Evolutionary conservation across 2,888 invertebrate species (phyloP), one percentile per base, ranked within the genome.

Genomic region (Tetranychus piercei): DNA sequence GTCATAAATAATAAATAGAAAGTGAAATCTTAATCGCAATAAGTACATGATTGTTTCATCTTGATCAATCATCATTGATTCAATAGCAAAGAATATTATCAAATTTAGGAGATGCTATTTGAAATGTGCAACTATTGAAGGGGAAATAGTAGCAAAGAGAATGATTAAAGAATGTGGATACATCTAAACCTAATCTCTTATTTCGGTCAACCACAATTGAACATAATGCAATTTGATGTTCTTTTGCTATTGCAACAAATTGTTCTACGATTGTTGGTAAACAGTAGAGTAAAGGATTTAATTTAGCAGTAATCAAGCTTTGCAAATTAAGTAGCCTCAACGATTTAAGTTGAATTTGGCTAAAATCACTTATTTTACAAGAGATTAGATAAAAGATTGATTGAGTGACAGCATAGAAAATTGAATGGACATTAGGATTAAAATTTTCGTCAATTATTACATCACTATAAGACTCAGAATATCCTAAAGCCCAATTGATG

Each of bases 301-400:
- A 44, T 44, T 23, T 23, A 5, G 71, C 11, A n/a, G 15, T 11
- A 18, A 71, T 43, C 15, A 71, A 9, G 11, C 44, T 18, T 44
- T 71, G 71, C 18, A 71, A 71, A 71, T 44, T 23, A n/a, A 44
- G 43, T 23, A 71, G 18, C 34, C 71, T 71, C 18, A 71, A 43
- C 11, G n/a, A 20, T 71, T 71, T 71, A 18, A 71, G 34, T 44
- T 43, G 44, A 18, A 44, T 71, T 11, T 34, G 15, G 34, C 11
- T 44, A 34, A 71, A 71, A 6, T 18, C 44, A 44, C 18, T 71
- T 23, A 44, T 43, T 71, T 44, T 71, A 71, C 71, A 71, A 44
- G 20, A 23, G 34, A 71, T 71, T 5, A 71, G n/a, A 20, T 71
- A 71, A 18, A 71, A 71, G 18, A 71, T 43, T 44, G 71, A 71